Evolutionary conservation across 2,888 invertebrate genomes (phyloP), one percentile per base, ranked within the genome.

Genomic region (Troides helena): DNA sequence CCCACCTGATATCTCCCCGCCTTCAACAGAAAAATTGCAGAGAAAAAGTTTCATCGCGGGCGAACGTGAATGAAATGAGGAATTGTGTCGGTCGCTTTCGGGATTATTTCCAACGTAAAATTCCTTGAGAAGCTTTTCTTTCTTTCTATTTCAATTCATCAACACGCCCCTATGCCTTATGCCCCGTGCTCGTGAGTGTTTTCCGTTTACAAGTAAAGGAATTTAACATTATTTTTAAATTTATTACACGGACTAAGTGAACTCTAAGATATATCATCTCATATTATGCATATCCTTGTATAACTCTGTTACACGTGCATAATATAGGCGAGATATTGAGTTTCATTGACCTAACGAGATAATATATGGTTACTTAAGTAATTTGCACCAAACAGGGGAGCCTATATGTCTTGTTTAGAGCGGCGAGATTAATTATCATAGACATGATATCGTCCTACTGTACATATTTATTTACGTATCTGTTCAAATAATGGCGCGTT

Each of bases 11-110:
- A 89, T 87, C 89, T 83, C 90, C 88, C 88, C 88, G 86, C 86
- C 87, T 87, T 87, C 89, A 85, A 87, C 90, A 87, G 85, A 91
- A 92, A 92, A 92, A 92, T 92, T 92, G 92, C 92, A 91, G 89
- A 91, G 91, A 92, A 92, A 92, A 92, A 92, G 92, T 92, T 92
- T 92, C 92, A 92, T 92, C 92, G 92, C 91, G 82, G 82, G 88
- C 87, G 86, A 89, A 92, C 92, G 92, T 92, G 92, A 90, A 92
- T 90, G 90, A 92, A 92, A 92, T 92, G 90, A 90, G 87, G 90
- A 92, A 92, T 92, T 88, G 88, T 87, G 87, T 86, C 85, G 86
- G 88, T 86, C 85, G 88, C 88, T 90, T 91, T 92, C 82, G 88
- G 87, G 89, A 89, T 92, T 92, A 92, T 91, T 89, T 84, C 83